Evolutionary conservation across 2,888 invertebrate species (phyloP).

Genomic region (Xanthia icteritia): DNA sequence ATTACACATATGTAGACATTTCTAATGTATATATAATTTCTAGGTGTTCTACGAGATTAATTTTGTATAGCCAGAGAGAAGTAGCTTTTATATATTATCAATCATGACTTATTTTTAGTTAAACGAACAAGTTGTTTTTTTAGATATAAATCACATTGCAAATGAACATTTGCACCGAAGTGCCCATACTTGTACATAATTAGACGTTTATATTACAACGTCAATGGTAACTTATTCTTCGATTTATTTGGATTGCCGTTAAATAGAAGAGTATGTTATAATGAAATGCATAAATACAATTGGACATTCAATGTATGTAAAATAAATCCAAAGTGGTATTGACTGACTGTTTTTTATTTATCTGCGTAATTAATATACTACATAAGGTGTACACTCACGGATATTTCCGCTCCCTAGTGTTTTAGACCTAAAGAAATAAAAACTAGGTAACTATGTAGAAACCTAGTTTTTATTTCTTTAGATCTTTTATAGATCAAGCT

Average conservation of each 20-base stretch:
- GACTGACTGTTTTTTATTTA: conserved; percentile 41
- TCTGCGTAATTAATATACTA: neutral
- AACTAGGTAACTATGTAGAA: neutral
- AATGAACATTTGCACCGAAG: conserved; percentile 79
- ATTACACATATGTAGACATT: conserved; percentile 62
- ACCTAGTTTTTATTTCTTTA: neutral
- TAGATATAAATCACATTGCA: conserved; percentile 71
- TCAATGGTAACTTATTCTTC: conserved; percentile 63
- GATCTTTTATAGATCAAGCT: neutral
- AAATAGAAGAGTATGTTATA: conserved; percentile 58
- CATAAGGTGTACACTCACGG: neutral
- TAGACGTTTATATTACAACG: conserved; percentile 67
- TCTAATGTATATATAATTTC: conserved; percentile 69
- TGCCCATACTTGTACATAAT: conserved; percentile 79
- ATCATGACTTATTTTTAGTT: conserved; percentile 71
- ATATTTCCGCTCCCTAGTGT: neutral
- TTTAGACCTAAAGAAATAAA: neutral
- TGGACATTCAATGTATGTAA: conserved; percentile 69
- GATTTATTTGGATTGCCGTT: conserved; percentile 36
- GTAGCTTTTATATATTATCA: conserved; percentile 69
- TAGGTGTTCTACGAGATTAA: conserved; percentile 70
- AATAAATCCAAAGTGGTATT: conserved; percentile 69
- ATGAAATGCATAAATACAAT: conserved; percentile 64
- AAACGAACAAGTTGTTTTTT: conserved; percentile 66
- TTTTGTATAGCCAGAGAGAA: conserved; percentile 66